Conservation (phyloP, 2,113 vertebrate species). For the Strix aluco region DNA sequence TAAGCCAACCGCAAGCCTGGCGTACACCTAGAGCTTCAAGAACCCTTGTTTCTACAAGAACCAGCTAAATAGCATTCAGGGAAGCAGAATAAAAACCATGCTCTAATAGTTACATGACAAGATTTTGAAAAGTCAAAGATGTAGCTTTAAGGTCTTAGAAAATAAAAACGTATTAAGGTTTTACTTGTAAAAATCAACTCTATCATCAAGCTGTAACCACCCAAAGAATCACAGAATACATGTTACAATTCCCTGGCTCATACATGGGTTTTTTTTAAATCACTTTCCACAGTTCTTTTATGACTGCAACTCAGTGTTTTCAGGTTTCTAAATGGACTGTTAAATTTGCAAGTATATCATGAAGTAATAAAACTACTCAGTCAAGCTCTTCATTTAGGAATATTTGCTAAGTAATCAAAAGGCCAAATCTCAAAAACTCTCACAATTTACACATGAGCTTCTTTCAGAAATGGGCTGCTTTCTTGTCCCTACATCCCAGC, state of each 20-base stretch:
- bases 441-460: background rate
- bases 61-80: background rate
- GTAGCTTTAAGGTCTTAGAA: background rate
- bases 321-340: background rate
- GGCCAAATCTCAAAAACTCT: background rate
- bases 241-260: background rate
- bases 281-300: background rate
- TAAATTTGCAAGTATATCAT: background rate
- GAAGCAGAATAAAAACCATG: background rate
- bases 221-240: background rate
- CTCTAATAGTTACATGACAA: background rate
- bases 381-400: background rate
- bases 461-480: background rate
- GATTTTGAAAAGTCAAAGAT: background rate
- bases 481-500: background rate
- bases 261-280: background rate
- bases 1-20: rapidly evolving
- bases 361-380: background rate
- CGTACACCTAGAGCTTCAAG: background rate
- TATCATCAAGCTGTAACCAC: background rate
- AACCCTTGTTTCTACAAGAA: background rate
- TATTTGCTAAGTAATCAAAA: background rate
- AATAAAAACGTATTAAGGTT: background rate
- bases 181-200: background rate
- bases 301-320: background rate